A percentile compares a stretch with the other conserved stretches of the same genome.
phyloP scores from a whole-genome alignment of 2,113 vertebrate species.

The Petaurus breviceps region DNA sequence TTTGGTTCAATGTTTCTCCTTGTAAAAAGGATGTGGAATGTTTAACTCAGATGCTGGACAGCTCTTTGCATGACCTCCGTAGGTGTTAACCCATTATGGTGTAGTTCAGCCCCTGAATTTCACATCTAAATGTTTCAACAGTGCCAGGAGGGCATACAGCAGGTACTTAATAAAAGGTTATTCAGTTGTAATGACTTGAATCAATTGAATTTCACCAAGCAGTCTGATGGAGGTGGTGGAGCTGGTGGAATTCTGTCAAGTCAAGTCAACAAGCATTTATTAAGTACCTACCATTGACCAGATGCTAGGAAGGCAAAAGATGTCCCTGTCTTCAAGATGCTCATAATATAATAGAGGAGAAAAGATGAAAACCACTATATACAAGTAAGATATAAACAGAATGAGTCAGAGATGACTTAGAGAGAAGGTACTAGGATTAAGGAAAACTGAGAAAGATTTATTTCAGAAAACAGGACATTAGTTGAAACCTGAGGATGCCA shows the following conservation, averaged over 20 bases:
- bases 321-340: neutral
- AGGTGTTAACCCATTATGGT: neutral
- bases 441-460: neutral
- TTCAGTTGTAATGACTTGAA: neutral
- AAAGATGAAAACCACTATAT: neutral
- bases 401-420: neutral
- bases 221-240: neutral
- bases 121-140: neutral
- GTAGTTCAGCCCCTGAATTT: neutral
- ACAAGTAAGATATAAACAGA: neutral
- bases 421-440: neutral
- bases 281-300: neutral
- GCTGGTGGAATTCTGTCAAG: neutral
- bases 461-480: neutral
- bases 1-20: slow-evolving; percentile 20
- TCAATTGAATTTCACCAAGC: neutral
- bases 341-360: neutral
- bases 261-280: neutral
- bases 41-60: neutral
- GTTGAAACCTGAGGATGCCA: neutral
- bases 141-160: neutral
- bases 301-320: neutral
- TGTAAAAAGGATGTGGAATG: neutral
- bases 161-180: neutral
- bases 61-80: neutral